Conservation (phyloP, 2,113 vertebrate genomes). For the Microcebus tavaratra region DNA sequence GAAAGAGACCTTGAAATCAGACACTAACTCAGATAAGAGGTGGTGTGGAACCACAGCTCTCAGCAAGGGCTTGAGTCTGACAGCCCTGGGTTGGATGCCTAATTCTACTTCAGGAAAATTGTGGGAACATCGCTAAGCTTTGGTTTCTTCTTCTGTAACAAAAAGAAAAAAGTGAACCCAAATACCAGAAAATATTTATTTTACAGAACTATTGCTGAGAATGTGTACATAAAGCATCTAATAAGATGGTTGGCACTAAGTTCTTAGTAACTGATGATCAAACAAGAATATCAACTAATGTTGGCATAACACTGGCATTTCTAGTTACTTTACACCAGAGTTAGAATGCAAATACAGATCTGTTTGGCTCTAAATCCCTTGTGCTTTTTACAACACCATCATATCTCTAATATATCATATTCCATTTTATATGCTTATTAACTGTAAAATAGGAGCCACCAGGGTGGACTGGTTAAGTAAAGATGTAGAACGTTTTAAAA, state of each 20-base stretch:
- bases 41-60: not conserved
- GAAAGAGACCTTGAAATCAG: slow-evolving; percentile 15
- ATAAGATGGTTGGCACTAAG: not conserved
- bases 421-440: too few species aligned
- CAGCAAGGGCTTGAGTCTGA: not conserved
- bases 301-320: not conserved
- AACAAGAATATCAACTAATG: not conserved
- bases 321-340: not conserved
- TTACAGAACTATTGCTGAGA: not conserved
- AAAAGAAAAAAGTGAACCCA: not conserved
- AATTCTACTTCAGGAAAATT: slow-evolving; percentile 12
- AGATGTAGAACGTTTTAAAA: too few species aligned
- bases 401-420: too few species aligned
- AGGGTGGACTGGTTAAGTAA: too few species aligned
- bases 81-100: not conserved
- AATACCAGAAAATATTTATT: not conserved
- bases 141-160: not conserved
- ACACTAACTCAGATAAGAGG: not conserved
- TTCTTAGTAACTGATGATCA: slow-evolving; percentile 12
- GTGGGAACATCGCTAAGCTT: not conserved
- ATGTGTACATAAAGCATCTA: not conserved
- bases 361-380: not conserved
- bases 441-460: too few species aligned
- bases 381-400: too few species aligned
- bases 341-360: not conserved